Percentiles rank a stretch among this genome's conserved stretches.
Evolutionary conservation across 2,113 vertebrate species (phyloP).

Genomic region (Gracilinanus agilis): DNA sequence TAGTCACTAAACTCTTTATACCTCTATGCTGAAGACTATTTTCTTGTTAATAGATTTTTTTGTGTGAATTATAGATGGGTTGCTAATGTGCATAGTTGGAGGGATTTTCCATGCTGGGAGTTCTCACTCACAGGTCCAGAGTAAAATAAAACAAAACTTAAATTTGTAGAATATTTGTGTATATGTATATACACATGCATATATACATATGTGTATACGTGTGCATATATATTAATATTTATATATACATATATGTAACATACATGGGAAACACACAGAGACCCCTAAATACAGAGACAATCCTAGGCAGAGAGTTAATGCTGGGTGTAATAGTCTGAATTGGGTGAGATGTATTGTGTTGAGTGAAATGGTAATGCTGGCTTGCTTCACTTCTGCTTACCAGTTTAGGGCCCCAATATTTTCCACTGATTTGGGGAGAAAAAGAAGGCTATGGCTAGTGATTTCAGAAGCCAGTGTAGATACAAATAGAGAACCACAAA

Average conservation of each 20-base stretch:
- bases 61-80: background rate
- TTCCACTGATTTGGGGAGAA: slow-evolving; percentile 75
- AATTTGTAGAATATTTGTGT: background rate
- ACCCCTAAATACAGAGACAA: rapidly evolving
- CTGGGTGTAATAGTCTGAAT: background rate
- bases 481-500: slow-evolving; percentile 20
- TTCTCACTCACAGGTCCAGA: background rate
- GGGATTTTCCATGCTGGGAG: background rate
- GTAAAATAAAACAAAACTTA: background rate
- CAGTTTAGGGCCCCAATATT: slow-evolving; percentile 4
- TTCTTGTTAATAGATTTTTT: background rate
- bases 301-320: rapidly evolving
- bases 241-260: background rate
- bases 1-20: background rate
- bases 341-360: slow-evolving; percentile 56
- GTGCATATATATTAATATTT: background rate
- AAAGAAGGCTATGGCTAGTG: slow-evolving; percentile 33
- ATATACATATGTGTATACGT: background rate
- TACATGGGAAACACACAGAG: background rate
- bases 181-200: background rate
- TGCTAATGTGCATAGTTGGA: background rate
- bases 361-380: slow-evolving; percentile 67
- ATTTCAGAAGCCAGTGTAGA: background rate
- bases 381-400: slow-evolving; percentile 52
- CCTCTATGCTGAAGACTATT: background rate